Evolutionary conservation across 2,113 vertebrate species (phyloP), one percentile per base, ranked within the genome.

Genomic region (Callipepla californica): DNA sequence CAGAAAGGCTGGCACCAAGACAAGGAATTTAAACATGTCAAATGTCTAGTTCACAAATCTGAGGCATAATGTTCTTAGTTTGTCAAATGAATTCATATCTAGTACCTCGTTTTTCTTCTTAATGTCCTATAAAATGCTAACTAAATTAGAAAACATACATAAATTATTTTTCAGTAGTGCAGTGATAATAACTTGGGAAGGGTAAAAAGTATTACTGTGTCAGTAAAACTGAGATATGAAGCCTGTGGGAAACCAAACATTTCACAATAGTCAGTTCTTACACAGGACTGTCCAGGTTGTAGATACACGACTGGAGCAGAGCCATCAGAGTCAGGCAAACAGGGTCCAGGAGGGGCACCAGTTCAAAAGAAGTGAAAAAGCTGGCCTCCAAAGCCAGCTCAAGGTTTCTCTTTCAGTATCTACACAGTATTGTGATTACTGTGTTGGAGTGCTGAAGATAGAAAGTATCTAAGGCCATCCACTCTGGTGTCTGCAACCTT

Each of bases 391-490:
- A 15, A 58, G 4, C 28, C 26, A 74, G 21, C 6, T 68, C 10
- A 67, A 61, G 21, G 36, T 28, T 1, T n/a, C 42, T 73, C 6
- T 14, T n/a, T 80, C 36, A 40, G 13, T 16, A 22, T 74, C 34
- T 16, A 5, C 17, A 25, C 1, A 0, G 5, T 59, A 16, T 2
- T 57, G 36, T 53, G 7, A 14, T 9, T 44, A 17, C 30, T 63
- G 1, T 63, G 66, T 66, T 5, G 26, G 72, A 50, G 6, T 26
- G 4, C 20, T 42, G 25, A 51, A 20, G 4, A 34, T 79, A 73
- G 51, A 75, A 90, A 85, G 62, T 36, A 23, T 36, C 67, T 91
- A 91, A 77, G 76, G 77, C 22, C 38, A 74, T 48, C 17, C 2
- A 5, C 38, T 9, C n/a, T 32, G 65, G 30, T 79, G 20, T 20